These are phyloP conservation scores for Pteropus alecto DNA, from an alignment of 2,113 vertebrate genomes.

Conservation along the genomic window DNA sequence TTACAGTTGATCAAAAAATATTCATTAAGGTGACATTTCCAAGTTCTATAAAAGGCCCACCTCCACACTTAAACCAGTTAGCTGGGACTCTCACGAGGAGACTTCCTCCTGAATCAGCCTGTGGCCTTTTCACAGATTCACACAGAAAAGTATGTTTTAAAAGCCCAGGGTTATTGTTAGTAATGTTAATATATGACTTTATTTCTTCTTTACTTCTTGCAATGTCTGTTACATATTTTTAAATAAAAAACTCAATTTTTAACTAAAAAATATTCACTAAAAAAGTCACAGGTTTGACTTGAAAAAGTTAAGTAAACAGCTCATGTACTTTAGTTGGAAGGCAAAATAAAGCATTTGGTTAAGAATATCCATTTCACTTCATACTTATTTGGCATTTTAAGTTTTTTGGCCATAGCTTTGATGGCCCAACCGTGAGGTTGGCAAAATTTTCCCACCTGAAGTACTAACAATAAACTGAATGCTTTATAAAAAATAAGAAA, in stretches of 20 bases:
- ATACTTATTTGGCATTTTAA: conserved; percentile 1
- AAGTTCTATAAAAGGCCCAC: neutral
- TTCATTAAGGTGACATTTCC: conserved; percentile 22
- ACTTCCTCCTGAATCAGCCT: neutral
- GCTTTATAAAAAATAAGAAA: neutral
- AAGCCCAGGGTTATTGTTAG: neutral
- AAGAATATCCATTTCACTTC: neutral
- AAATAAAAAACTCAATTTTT: neutral
- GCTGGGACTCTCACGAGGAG: neutral
- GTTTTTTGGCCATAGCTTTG: neutral
- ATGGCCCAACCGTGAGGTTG: neutral
- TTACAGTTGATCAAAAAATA: neutral
- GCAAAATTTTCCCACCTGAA: neutral
- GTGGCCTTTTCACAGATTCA: neutral
- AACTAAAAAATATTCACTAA: neutral
- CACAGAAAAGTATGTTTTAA: neutral
- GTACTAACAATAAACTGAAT: neutral
- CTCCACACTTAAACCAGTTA: neutral
- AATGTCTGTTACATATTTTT: neutral
- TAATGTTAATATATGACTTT: neutral
- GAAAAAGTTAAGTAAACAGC: neutral
- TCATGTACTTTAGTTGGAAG: neutral
- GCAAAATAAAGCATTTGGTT: neutral
- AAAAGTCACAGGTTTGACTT: neutral
- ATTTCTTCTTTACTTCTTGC: neutral